phyloP scores from a whole-genome alignment of 2,797 vertebrate species.

The Crocidura indochinensis region DNA sequence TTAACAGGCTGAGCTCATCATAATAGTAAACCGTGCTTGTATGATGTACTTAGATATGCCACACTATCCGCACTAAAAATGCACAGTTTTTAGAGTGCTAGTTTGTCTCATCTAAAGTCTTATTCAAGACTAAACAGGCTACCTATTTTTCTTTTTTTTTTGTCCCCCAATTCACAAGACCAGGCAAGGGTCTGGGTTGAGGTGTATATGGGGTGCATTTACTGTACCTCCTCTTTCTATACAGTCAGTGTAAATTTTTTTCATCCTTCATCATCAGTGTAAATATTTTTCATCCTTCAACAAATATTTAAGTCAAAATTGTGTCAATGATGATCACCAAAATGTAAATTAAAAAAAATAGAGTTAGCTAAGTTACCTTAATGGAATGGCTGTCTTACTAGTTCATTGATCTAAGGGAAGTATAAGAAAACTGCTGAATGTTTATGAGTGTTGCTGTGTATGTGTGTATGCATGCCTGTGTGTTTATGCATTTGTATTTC shows the following conservation, averaged over 20 bases:
- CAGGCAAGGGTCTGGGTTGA: no score
- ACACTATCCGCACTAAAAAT: neutral
- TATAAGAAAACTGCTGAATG: no score
- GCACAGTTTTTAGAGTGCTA: neutral
- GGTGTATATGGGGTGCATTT: no score
- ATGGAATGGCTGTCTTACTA: neutral
- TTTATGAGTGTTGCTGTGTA: no score
- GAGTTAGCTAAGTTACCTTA: neutral
- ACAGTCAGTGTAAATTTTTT: no score
- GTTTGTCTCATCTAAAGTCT: neutral
- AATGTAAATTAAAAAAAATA: neutral
- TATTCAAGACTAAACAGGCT: neutral
- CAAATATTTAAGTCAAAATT: constrained; percentile 10
- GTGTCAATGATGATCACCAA: constrained; percentile 48
- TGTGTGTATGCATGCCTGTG: no score
- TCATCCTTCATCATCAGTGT: no score
- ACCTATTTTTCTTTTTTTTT: neutral
- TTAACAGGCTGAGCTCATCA: neutral
- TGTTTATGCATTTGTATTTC: no score
- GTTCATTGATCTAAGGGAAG: neutral
- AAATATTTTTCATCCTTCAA: neutral
- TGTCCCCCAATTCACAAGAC: no score
- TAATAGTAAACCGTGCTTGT: neutral
- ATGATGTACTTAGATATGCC: neutral
- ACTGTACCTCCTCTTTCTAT: no score